Conservation (phyloP, 2,888 invertebrate genomes). For the Diplolepis rosae region DNA sequence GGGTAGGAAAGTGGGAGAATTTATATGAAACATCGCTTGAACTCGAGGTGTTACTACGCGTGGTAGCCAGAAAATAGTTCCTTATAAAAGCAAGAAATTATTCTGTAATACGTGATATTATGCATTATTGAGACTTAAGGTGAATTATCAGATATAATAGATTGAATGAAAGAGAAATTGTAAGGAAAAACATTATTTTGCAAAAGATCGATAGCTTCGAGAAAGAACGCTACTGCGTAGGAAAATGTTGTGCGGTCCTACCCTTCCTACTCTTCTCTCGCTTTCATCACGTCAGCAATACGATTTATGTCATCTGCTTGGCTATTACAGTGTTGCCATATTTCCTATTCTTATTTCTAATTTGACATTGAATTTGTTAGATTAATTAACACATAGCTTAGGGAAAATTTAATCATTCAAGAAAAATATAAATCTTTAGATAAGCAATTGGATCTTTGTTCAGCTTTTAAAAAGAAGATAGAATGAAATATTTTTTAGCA, state of each 20-base stretch:
- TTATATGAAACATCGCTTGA: slow-evolving; percentile 51
- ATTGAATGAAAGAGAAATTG: not conserved
- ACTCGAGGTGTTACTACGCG: not conserved
- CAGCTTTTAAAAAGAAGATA: no score
- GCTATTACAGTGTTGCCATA: slow-evolving; percentile 10
- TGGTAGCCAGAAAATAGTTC: slow-evolving; percentile 3
- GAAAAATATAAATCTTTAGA: no score
- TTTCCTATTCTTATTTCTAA: slow-evolving; percentile 2
- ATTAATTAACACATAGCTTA: no score
- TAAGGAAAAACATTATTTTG: no score
- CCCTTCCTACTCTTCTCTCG: not conserved
- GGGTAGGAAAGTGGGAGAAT: slow-evolving; percentile 47
- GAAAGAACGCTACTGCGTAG: not conserved
- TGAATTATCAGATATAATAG: not conserved
- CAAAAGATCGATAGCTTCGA: not conserved
- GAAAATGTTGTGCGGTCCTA: not conserved
- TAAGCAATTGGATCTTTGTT: no score
- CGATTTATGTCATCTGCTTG: not conserved
- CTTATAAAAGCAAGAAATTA: not conserved
- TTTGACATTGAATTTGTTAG: no score
- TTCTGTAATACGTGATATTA: no score
- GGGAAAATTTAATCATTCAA: no score
- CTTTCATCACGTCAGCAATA: slow-evolving; percentile 8
- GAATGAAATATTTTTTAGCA: no score
- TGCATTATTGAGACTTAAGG: no score